Evolutionary conservation across 2,888 invertebrate species (phyloP).

Genomic region (Lacanobia oleracea): DNA sequence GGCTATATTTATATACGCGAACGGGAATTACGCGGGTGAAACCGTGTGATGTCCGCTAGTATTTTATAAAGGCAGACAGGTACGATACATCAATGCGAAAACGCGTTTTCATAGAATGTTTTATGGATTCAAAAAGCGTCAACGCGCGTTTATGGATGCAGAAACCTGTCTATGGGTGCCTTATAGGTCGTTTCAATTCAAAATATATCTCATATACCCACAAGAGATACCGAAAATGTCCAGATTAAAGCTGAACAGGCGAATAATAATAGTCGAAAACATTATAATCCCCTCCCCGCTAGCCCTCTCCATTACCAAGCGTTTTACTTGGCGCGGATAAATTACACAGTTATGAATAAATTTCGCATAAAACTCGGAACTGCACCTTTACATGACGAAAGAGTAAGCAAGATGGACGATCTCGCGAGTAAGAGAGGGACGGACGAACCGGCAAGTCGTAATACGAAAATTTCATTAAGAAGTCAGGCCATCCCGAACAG

Average conservation of each 20-base stretch:
- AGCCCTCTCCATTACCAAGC: constrained; percentile 82
- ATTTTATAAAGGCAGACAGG: too few species aligned
- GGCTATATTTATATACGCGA: too few species aligned
- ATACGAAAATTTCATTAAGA: constrained; percentile 91
- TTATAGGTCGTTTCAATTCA: not conserved
- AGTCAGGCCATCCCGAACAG: constrained; percentile 86
- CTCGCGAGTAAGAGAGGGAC: constrained; percentile 71
- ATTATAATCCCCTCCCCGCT: constrained; percentile 72
- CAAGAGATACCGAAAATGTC: constrained; percentile 79
- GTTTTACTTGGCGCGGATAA: constrained; percentile 89
- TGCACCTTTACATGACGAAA: constrained; percentile 88
- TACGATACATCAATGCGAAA: not conserved
- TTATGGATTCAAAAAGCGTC: not conserved
- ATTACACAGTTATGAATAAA: constrained; percentile 91
- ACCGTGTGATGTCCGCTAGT: too few species aligned
- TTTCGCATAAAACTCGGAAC: constrained; percentile 90
- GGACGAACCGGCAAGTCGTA: constrained; percentile 80
- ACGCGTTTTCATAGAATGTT: not conserved
- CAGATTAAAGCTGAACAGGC: constrained; percentile 84
- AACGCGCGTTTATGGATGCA: too few species aligned
- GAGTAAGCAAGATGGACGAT: constrained; percentile 73
- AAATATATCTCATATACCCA: constrained; percentile 21
- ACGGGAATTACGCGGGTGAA: too few species aligned
- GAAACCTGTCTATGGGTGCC: not conserved
- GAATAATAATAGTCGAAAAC: constrained; percentile 85